Evolutionary conservation across 2,797 vertebrate species (phyloP).

Genomic region (Cirrhinus mrigala): DNA sequence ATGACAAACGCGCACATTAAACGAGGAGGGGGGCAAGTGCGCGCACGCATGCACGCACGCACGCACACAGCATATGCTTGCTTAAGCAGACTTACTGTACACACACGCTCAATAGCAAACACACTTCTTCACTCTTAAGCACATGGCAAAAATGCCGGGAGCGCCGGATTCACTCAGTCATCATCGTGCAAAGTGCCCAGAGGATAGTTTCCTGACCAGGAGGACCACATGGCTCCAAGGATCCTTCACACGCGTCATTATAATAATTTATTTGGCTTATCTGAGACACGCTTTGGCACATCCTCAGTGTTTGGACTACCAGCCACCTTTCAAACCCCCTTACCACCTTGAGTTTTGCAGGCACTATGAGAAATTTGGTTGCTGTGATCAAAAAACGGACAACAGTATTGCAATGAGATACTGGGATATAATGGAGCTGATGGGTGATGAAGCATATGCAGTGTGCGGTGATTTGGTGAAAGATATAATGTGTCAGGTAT

Average conservation of each 20-base stretch:
- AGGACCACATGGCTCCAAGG: constrained; percentile 23
- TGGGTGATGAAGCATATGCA: constrained; percentile 70
- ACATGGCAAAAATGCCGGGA: constrained; percentile 71
- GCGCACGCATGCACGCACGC: not conserved
- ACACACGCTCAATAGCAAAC: constrained; percentile 16
- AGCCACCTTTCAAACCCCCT: constrained; percentile 81
- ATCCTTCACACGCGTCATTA: constrained; percentile 17
- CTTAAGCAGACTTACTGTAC: not conserved
- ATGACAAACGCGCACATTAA: not conserved
- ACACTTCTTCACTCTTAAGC: not conserved
- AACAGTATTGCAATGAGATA: constrained; percentile 81
- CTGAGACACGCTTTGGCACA: constrained; percentile 71
- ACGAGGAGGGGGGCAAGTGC: not conserved
- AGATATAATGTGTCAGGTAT: constrained; percentile 88
- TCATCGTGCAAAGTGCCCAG: constrained; percentile 33
- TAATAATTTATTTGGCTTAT: constrained; percentile 52
- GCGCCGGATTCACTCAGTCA: constrained; percentile 43
- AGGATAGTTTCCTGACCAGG: constrained; percentile 61
- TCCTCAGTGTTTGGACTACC: constrained; percentile 87
- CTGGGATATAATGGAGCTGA: constrained; percentile 80
- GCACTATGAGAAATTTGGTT: constrained; percentile 84
- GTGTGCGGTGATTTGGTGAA: constrained; percentile 82
- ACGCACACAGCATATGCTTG: not conserved
- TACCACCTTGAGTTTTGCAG: constrained; percentile 84
- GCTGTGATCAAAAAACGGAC: constrained; percentile 83